Conservation (phyloP, 2,888 invertebrate genomes). For the Parnassius apollo region DNA sequence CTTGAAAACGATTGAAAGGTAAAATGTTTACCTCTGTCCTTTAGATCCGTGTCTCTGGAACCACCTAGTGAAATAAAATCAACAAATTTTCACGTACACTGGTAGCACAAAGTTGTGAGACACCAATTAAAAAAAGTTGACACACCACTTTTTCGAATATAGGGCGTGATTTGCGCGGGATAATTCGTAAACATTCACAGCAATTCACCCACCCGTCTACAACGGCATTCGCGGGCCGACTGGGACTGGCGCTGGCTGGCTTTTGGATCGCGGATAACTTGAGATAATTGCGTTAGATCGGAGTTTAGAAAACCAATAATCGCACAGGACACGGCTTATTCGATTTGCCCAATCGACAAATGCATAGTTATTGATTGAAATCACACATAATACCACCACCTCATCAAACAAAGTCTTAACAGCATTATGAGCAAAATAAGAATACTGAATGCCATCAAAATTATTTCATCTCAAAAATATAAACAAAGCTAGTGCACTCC, state of each 20-base stretch:
- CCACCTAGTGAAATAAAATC: constrained; percentile 28
- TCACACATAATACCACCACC: too few species aligned
- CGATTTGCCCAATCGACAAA: constrained; percentile 52
- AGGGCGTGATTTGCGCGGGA: constrained; percentile 34
- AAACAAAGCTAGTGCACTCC: too few species aligned
- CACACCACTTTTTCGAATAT: constrained; percentile 35
- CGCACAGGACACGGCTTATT: constrained; percentile 58
- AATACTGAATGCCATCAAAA: too few species aligned
- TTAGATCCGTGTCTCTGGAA: constrained; percentile 34
- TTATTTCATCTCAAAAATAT: too few species aligned
- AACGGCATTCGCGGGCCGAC: constrained; percentile 53
- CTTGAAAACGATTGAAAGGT: constrained; percentile 41
- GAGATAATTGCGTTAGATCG: constrained; percentile 53
- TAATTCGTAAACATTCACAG: constrained; percentile 15
- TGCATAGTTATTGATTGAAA: constrained; percentile 24
- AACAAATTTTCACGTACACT: constrained; percentile 36
- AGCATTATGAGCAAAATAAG: too few species aligned
- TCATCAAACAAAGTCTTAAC: too few species aligned
- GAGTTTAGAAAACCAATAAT: constrained; percentile 73
- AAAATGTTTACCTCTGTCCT: constrained; percentile 41
- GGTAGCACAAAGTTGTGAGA: constrained; percentile 30
- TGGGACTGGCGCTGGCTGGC: constrained; percentile 48
- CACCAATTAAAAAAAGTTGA: constrained; percentile 37
- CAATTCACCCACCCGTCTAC: constrained; percentile 42
- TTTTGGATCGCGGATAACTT: constrained; percentile 31